phyloP scores from a whole-genome alignment of 1,140 invertebrate genomes.

The Bombus pyrosoma region DNA sequence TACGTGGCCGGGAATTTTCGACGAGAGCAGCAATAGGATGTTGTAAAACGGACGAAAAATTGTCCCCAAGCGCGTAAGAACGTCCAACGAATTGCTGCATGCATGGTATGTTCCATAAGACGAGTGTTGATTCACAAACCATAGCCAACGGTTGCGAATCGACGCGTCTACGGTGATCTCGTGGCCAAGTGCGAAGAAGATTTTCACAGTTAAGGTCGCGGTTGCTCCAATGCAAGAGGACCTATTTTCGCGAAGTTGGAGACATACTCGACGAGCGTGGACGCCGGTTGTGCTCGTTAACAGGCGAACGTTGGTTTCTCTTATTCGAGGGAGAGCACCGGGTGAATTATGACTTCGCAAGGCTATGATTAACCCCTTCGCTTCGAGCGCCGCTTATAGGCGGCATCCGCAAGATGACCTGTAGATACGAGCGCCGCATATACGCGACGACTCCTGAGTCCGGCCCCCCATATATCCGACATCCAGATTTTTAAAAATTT shows the following conservation, averaged over 20 bases:
- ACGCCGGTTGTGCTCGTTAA: constrained; percentile 23
- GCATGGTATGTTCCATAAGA: not conserved
- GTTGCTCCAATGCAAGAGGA: too few relatives aligned
- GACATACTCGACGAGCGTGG: constrained; percentile 1
- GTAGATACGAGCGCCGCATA: too few relatives aligned
- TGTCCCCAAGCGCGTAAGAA: not conserved
- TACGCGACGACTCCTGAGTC: too few relatives aligned
- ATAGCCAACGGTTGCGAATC: too few relatives aligned
- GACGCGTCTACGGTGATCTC: constrained; percentile 10
- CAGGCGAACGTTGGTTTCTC: constrained; percentile 13
- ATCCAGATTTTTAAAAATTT: too few relatives aligned
- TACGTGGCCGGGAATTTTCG: not conserved
- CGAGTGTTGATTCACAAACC: not conserved
- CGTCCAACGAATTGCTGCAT: not conserved
- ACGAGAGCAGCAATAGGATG: too few relatives aligned
- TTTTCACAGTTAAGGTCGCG: constrained; percentile 21
- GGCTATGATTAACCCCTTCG: constrained; percentile 3
- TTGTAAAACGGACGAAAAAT: not conserved
- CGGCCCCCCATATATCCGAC: too few relatives aligned
- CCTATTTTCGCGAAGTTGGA: not conserved
- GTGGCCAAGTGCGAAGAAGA: constrained; percentile 20
- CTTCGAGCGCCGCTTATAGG: too few relatives aligned
- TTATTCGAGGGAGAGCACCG: not conserved
- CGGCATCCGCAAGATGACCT: too few relatives aligned
- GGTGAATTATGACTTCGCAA: constrained; percentile 6